Conservation (phyloP, 2,888 invertebrate genomes). For the Tortricodes alternella region DNA sequence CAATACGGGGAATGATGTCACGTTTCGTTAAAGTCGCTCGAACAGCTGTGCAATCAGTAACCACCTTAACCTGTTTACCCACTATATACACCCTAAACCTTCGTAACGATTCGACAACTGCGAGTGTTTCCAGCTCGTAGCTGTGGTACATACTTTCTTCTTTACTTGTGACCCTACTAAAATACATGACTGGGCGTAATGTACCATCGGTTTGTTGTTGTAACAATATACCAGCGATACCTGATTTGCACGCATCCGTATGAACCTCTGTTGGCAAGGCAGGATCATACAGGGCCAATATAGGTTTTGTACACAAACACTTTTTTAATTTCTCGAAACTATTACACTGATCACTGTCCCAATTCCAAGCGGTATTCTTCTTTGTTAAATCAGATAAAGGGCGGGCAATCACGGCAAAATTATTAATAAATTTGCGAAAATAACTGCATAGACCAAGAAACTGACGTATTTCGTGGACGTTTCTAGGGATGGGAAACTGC, state of each 20-base stretch:
- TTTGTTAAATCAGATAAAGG: constrained; percentile 33
- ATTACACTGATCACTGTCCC: neutral
- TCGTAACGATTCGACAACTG: constrained; percentile 30
- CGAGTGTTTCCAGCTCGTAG: neutral
- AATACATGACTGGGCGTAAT: neutral
- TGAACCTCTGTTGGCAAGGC: neutral
- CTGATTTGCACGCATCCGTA: neutral
- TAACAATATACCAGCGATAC: neutral
- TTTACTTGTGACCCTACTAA: constrained; percentile 3
- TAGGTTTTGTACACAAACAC: neutral
- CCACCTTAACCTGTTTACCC: constrained; percentile 36
- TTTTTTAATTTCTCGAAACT: neutral
- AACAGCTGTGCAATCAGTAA: constrained; percentile 47
- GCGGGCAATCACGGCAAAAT: constrained; percentile 33
- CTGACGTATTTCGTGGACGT: constrained; percentile 35
- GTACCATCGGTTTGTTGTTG: neutral
- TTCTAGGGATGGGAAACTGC: constrained; percentile 32
- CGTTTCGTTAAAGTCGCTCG: constrained; percentile 40
- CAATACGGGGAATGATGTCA: constrained; percentile 43
- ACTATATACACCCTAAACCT: constrained; percentile 37
- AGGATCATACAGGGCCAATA: neutral
- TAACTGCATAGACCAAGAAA: constrained; percentile 37
- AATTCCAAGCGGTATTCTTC: constrained; percentile 27
- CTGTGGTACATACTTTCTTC: neutral
- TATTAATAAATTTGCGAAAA: constrained; percentile 36